A percentile compares a stretch with the other conserved stretches of the same genome.
phyloP scores from a whole-genome alignment of 1,140 invertebrate species.

The Macrostomum lignano region DNA sequence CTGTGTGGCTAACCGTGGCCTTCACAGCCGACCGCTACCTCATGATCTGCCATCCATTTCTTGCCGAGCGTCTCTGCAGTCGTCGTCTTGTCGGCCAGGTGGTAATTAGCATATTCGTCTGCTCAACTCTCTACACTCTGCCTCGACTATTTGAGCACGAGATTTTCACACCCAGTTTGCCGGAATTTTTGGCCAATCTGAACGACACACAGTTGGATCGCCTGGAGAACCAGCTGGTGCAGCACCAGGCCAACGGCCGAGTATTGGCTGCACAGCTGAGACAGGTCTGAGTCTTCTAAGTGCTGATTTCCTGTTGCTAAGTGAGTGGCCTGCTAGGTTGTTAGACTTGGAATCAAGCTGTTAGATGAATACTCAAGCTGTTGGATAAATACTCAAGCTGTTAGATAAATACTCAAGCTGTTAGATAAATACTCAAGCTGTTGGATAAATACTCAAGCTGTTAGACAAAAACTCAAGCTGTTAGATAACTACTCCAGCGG shows the following conservation, averaged over 20 bases:
- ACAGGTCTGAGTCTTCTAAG: no score
- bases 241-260: no score
- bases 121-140: constrained; percentile 16
- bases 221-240: not conserved
- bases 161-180: no score
- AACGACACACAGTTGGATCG: no score
- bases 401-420: not conserved
- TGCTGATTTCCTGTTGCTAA: no score
- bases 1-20: constrained; percentile 24
- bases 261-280: no score
- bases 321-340: no score
- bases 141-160: constrained; percentile 19
- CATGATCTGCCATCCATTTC: constrained; percentile 27
- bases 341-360: no score
- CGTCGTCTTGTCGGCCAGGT: constrained; percentile 14
- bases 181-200: no score
- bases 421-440: not conserved
- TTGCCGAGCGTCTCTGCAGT: constrained; percentile 18
- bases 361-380: no score
- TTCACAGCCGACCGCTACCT: constrained; percentile 27
- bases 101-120: constrained; percentile 12
- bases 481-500: no score
- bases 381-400: no score
- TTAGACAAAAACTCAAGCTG: not conserved
- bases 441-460: not conserved